Base-by-base conservation (phyloP, 23 tunicate genomes). In the Phallusia fumigata region DNA sequence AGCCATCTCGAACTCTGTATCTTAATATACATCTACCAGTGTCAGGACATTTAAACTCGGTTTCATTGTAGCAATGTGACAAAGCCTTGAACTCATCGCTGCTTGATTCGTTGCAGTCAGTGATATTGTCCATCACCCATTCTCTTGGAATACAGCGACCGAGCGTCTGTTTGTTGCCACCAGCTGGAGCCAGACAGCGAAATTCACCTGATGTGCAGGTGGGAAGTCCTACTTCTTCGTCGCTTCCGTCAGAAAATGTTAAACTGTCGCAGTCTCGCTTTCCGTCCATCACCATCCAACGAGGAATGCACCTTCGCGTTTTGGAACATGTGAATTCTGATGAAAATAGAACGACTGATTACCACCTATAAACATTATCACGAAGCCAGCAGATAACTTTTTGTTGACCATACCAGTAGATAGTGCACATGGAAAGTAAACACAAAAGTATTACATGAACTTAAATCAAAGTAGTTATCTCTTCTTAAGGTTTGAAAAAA, bases 131-230 rank as follows among this genome's bases (percentile, higher is more conserved):
- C 77, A 36, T 65, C 0, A 86, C 89, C 89, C 89, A 86, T 69
- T 86, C 89, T 26, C 89, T 33, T 5, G 89, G 89, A 50, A 86
- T 80, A 73, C 89, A 86, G 12, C 80, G 49, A 18, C 84, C 80
- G 22, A 2, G 22, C 3, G 33, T 35, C 22, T 0, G 22, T 21
- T 58, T 58, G 3, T 8, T 13, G 8, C 3, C 16, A 10, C 5
- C 78, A 21, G 3, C 1, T 5, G 22, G 45, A 19, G 34, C 28
- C 10, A 21, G 34, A n/a, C 83, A 80, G 12, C 64, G 32, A 8
- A 52, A 52, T 53, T 80, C 83, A 11, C 22, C 2, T 12, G 36
- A 10, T 18, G 15, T 52, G 32, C 83, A 80, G 24, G 2, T 35
- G 31, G 73, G 35, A 30, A 80, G 50, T 18, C 35, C 18, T 35